Base-by-base conservation (phyloP, 2,797 vertebrate genomes). In the Channallabes apus region DNA sequence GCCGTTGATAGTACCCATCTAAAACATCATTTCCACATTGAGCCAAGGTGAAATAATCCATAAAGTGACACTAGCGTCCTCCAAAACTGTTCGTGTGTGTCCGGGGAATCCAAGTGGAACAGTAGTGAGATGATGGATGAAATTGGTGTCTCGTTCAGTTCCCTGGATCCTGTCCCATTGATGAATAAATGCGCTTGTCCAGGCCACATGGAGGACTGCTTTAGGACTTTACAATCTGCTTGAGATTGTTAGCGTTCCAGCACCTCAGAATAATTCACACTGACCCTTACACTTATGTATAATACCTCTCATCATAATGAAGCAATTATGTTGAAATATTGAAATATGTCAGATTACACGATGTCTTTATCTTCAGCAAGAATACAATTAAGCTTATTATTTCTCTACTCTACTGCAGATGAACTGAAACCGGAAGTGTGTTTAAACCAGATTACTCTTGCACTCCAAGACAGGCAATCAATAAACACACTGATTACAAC, bases 361-460 rank as follows among this genome's bases (percentile, higher is more conserved):
- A 27, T 0, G 29, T 35, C 58, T 51, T 38, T 81, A 32, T 56
- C 12, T 29, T 27, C 1, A 64, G 5, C 54, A 69, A 8, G 7
- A 29, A 58, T 58, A 32, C 38, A 29, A 56, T 56, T 67, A 29
- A 59, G 27, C 5, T 1, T 29, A 2, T 46, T 46, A 29, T 41
- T 65, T 64, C 27, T 68, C 5, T 15, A 29, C 38, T n/a, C 4
- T 0, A 11, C 29, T 4, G 18, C 56, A 69, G 32, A 64, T 54
- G 27, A 54, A 81, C 64, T 68, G 46, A 11, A 81, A 80, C 89
- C 86, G 89, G 93, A 93, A 95, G 95, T 94, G 93, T 93, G 95
- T 97, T 97, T 95, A 96, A 96, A 97, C 97, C 96, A 95, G 95
- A 97, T 97, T 96, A 95, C 94, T 96, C 95, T 94, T 95, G 92